These are phyloP conservation scores for Stomatorhinus ivindoensis DNA, from an alignment of 2,113 vertebrate species.

Conservation along the genomic window DNA sequence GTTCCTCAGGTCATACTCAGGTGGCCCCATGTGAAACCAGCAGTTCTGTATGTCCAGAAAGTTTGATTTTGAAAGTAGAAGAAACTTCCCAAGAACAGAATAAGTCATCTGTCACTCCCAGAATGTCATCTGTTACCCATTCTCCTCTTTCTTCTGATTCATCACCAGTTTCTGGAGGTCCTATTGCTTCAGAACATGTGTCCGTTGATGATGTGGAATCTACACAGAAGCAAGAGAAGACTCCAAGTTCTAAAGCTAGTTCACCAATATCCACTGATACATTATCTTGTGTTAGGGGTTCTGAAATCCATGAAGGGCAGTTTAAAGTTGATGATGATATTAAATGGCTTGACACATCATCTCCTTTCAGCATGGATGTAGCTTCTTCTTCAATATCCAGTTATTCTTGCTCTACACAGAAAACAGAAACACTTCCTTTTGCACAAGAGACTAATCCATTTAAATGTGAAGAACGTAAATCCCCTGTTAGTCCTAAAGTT, in stretches of 20 bases:
- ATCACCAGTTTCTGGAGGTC: constrained; percentile 37
- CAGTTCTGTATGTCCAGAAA: constrained; percentile 18
- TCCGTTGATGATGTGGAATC: constrained; percentile 28
- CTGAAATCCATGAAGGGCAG: not conserved
- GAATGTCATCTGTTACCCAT: constrained; percentile 66
- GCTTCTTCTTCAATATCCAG: constrained; percentile 36
- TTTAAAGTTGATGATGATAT: constrained; percentile 33
- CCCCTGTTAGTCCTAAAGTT: constrained; percentile 45
- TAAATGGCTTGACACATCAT: constrained; percentile 21
- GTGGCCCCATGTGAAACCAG: constrained; percentile 33
- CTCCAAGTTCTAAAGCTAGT: constrained; percentile 28
- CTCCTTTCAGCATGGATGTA: constrained; percentile 39
- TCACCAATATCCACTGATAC: constrained; percentile 21
- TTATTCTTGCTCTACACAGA: constrained; percentile 28
- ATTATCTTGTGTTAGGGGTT: constrained; percentile 23
- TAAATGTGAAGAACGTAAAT: constrained; percentile 64
- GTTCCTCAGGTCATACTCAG: constrained; percentile 46
- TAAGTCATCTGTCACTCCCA: constrained; percentile 55
- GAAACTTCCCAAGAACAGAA: constrained; percentile 35
- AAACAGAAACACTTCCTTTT: constrained; percentile 31
- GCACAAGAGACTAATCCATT: constrained; percentile 52
- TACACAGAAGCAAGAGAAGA: constrained; percentile 20
- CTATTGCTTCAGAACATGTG: constrained; percentile 15
- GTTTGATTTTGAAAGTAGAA: constrained; percentile 13
- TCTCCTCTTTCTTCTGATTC: constrained; percentile 68